Evolutionary conservation across 2,797 vertebrate species (phyloP).

Genomic region (Clarias platycephalus): DNA sequence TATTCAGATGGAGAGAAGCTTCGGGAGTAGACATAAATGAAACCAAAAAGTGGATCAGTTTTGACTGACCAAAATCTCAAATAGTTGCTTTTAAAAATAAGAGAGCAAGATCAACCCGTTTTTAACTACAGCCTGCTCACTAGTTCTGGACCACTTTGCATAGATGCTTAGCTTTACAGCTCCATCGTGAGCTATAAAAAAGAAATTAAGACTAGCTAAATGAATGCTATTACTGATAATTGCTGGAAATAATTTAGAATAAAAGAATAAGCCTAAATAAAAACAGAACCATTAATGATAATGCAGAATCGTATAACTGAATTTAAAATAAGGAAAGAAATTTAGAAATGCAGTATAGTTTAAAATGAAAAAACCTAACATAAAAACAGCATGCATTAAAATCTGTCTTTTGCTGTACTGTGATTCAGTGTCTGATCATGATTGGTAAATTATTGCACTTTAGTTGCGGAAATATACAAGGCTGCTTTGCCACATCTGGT

Average conservation of each 20-base stretch:
- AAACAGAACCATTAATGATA: neutral
- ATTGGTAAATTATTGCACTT: neutral
- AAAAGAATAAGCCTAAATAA: neutral
- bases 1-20: neutral
- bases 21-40: neutral
- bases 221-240: neutral
- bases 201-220: neutral
- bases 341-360: neutral
- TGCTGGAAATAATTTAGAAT: neutral
- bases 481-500: neutral
- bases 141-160: neutral
- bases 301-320: neutral
- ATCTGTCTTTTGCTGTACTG: neutral
- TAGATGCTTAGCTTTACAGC: neutral
- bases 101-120: neutral
- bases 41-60: neutral
- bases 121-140: neutral
- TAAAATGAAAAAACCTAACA: neutral
- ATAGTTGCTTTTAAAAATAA: neutral
- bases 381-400: neutral
- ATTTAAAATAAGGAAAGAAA: neutral
- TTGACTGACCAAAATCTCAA: neutral
- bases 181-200: neutral
- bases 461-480: neutral
- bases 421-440: neutral